phyloP scores from a whole-genome alignment of 2,888 invertebrate species.

The Trachelus stipa region DNA sequence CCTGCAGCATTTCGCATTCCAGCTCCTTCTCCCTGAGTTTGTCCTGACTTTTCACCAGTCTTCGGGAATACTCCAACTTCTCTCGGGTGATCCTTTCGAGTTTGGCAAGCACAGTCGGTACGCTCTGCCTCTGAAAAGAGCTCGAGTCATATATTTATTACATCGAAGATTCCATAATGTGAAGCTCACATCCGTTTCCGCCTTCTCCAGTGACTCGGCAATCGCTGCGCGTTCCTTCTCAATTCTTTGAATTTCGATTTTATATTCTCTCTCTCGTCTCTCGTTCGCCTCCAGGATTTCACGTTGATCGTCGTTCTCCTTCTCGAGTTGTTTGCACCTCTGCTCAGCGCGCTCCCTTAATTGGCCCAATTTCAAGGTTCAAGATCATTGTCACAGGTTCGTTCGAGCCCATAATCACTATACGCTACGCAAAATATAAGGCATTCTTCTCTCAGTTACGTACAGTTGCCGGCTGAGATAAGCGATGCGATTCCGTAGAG shows the following conservation, averaged over 20 bases:
- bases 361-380: slow-evolving; percentile 4
- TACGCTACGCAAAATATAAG: background rate
- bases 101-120: slow-evolving; percentile 28
- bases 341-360: slow-evolving; percentile 36
- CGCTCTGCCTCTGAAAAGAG: slow-evolving; percentile 31
- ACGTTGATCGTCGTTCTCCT: slow-evolving; percentile 44
- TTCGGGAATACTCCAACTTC: slow-evolving; percentile 29
- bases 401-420: too few species aligned
- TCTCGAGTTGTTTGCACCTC: slow-evolving; percentile 33
- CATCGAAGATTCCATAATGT: too few species aligned
- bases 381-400: background rate
- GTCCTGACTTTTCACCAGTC: slow-evolving; percentile 22
- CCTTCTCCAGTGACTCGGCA: slow-evolving; percentile 31
- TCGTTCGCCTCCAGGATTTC: slow-evolving; percentile 32
- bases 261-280: slow-evolving; percentile 31
- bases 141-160: too few species aligned
- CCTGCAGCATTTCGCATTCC: slow-evolving; percentile 34
- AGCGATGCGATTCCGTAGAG: slow-evolving; percentile 29
- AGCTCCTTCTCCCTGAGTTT: slow-evolving; percentile 34
- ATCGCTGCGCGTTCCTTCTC: slow-evolving; percentile 35
- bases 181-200: slow-evolving; percentile 33
- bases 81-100: slow-evolving; percentile 34
- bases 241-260: slow-evolving; percentile 31
- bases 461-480: slow-evolving; percentile 30
- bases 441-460: slow-evolving; percentile 7